phyloP scores from a whole-genome alignment of 2,113 vertebrate species.

The Pseudolaguvia tuberculata region DNA sequence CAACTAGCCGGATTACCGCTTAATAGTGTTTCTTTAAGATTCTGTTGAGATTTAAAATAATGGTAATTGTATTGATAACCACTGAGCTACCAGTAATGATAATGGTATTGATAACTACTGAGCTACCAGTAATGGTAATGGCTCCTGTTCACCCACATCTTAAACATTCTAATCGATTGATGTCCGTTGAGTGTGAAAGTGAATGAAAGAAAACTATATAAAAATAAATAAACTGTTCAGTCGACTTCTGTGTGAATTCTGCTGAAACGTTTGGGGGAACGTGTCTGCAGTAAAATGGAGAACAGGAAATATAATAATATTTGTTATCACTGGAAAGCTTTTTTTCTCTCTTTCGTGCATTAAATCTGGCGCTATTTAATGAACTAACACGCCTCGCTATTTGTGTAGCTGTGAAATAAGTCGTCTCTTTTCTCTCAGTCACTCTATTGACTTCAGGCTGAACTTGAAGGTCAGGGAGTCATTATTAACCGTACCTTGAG shows the following conservation, averaged over 20 bases:
- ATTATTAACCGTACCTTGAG: neutral
- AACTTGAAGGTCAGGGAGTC: slow-evolving; percentile 13
- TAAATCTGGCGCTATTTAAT: neutral
- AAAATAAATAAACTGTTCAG: too few species aligned
- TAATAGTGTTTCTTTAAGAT: too few species aligned
- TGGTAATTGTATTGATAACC: too few species aligned
- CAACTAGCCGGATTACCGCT: too few species aligned
- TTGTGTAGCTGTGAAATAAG: slow-evolving; percentile 3
- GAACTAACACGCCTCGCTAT: slow-evolving; percentile 4
- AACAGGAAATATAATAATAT: neutral
- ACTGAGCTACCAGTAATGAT: too few species aligned
- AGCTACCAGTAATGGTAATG: too few species aligned
- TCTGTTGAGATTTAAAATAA: too few species aligned
- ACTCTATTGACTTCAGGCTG: slow-evolving; percentile 9
- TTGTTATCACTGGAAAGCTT: neutral
- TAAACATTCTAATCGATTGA: too few species aligned
- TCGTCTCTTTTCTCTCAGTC: neutral
- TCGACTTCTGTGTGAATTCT: neutral
- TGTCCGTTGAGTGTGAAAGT: too few species aligned
- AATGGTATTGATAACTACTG: too few species aligned
- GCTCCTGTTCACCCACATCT: too few species aligned
- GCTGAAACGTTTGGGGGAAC: neutral
- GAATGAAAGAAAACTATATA: too few species aligned
- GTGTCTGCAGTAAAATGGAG: neutral
- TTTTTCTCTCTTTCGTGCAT: neutral